phyloP scores from a whole-genome alignment of 35 echinoderm and acorn worm genomes.

The Apostichopus californicus region DNA sequence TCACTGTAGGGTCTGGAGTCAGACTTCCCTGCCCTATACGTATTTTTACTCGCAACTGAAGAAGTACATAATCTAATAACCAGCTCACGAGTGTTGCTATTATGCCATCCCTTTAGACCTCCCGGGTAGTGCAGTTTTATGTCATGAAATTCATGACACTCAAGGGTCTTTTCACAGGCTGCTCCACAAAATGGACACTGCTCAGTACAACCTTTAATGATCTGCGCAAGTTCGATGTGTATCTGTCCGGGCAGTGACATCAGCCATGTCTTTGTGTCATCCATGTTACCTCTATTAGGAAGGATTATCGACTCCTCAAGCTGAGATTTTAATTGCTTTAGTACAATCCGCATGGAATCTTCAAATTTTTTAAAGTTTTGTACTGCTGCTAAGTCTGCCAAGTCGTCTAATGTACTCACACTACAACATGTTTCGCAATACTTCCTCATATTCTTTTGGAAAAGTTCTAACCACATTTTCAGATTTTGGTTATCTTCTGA shows the following conservation, averaged over 20 bases:
- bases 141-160: background rate
- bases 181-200: background rate
- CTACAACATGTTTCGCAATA: background rate
- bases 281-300: background rate
- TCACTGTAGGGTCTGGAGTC: background rate
- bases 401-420: background rate
- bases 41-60: background rate
- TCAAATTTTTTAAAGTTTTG: background rate
- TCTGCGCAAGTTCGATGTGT: background rate
- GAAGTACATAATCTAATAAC: no score
- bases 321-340: background rate
- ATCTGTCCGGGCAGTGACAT: background rate
- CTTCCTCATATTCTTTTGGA: background rate
- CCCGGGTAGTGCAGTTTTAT: background rate
- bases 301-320: background rate
- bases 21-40: no score
- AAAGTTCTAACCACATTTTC: background rate
- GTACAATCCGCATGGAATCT: background rate
- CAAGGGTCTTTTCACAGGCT: background rate
- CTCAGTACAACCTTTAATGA: background rate
- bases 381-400: background rate
- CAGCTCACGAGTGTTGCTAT: background rate
- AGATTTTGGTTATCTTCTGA: background rate
- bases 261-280: conserved; percentile 4
- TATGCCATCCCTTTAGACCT: background rate